Evolutionary conservation across 53 echinoderm and acorn worm species (phyloP).

Genomic region (Arbacia lixula): DNA sequence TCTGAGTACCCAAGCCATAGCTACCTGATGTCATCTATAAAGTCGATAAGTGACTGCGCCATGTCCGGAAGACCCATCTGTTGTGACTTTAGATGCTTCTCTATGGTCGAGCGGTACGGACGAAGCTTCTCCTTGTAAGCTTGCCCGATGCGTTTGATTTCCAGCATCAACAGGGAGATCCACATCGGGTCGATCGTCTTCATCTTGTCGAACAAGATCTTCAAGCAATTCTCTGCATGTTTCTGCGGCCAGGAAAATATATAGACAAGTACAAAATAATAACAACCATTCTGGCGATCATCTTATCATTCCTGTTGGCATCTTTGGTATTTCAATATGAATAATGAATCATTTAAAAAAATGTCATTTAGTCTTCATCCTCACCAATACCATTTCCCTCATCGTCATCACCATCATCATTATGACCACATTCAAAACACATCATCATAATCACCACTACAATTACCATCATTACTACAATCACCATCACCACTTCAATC

Average conservation of each 20-base stretch:
- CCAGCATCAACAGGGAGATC: constrained; percentile 69
- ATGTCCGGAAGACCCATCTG: constrained; percentile 79
- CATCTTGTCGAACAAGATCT: constrained; percentile 69
- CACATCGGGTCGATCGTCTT: constrained; percentile 70
- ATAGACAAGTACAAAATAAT: neutral
- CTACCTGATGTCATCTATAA: constrained; percentile 91
- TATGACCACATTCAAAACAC: too few species aligned
- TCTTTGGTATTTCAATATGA: too few species aligned
- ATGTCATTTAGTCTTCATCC: too few species aligned
- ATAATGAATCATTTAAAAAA: too few species aligned
- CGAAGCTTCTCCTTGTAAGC: constrained; percentile 72
- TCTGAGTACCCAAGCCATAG: neutral
- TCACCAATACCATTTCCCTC: too few species aligned
- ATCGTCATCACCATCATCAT: too few species aligned
- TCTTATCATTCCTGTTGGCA: neutral
- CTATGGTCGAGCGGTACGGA: constrained; percentile 75
- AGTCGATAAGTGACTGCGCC: constrained; percentile 82
- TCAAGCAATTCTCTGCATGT: constrained; percentile 71
- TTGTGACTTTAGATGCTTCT: constrained; percentile 71
- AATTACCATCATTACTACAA: too few species aligned
- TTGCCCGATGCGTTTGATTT: constrained; percentile 84
- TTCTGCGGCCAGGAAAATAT: constrained; percentile 31
- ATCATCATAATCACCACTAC: too few species aligned
- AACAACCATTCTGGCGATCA: neutral
- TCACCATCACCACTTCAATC: too few species aligned